phyloP scores from a whole-genome alignment of 2,888 invertebrate genomes.

The Eristalinus sepulchralis region DNA sequence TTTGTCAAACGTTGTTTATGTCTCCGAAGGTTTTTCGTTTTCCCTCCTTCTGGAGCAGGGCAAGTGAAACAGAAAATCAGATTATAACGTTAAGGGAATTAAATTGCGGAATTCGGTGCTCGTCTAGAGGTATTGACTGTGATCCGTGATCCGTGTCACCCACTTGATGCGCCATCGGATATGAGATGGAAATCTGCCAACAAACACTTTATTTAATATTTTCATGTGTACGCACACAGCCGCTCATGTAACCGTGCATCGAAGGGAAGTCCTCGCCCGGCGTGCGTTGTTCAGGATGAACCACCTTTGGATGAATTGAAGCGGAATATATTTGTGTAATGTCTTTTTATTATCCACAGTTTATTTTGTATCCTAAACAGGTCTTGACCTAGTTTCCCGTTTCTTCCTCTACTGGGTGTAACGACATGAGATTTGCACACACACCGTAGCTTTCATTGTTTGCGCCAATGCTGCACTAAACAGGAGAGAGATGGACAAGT shows the following conservation, averaged over 20 bases:
- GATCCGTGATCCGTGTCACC: constrained; percentile 11
- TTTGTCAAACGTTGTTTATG: constrained; percentile 5
- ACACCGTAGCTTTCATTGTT: neutral
- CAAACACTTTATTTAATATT: neutral
- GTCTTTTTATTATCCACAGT: neutral
- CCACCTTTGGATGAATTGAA: neutral
- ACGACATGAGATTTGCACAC: neutral
- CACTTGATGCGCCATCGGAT: constrained; percentile 16
- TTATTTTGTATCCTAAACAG: neutral
- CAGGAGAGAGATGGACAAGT: neutral
- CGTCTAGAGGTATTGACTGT: neutral
- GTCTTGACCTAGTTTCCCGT: neutral
- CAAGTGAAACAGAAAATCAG: constrained; percentile 3
- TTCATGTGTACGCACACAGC: neutral
- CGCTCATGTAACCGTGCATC: neutral
- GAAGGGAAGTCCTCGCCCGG: neutral
- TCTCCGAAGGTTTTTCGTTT: neutral
- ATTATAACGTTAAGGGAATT: constrained; percentile 27
- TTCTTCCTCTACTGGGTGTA: neutral
- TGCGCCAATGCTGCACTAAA: neutral
- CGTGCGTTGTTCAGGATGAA: neutral
- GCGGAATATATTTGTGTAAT: neutral
- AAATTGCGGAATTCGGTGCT: constrained; percentile 9
- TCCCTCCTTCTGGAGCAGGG: neutral
- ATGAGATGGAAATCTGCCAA: constrained; percentile 14